Percentiles rank a stretch among this genome's conserved stretches.
Evolutionary conservation across 2,113 vertebrate species (phyloP).

Genomic region (Chrysemys picta): DNA sequence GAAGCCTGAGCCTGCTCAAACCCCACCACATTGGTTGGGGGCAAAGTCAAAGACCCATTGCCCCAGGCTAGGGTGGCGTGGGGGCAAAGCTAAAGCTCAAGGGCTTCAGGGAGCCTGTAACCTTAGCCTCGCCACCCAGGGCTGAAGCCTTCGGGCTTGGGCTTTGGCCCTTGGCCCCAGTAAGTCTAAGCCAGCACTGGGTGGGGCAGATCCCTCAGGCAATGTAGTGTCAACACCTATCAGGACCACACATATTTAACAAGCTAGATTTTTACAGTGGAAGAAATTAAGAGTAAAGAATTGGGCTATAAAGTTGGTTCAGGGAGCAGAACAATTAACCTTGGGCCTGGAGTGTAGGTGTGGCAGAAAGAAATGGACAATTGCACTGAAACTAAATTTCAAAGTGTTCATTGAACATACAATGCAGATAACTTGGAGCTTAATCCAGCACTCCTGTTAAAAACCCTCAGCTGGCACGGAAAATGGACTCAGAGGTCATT

Average conservation of each 20-base stretch:
- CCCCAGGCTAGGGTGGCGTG: no score
- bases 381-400: background rate
- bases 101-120: no score
- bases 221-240: background rate
- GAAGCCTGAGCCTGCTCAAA: no score
- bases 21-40: no score
- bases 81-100: no score
- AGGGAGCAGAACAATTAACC: background rate
- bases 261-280: background rate
- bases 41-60: no score
- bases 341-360: background rate
- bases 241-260: background rate
- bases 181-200: no score
- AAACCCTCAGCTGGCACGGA: background rate
- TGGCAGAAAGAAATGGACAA: background rate
- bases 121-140: no score
- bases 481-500: no score
- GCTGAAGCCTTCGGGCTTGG: no score
- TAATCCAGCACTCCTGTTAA: background rate
- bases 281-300: conserved; percentile 34
- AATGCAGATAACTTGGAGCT: background rate
- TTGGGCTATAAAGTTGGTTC: background rate
- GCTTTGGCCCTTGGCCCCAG: no score
- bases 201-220: background rate
- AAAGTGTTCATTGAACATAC: background rate